phyloP scores from a whole-genome alignment of 1,140 invertebrate genomes.

The Stegodyphus mimosarum region DNA sequence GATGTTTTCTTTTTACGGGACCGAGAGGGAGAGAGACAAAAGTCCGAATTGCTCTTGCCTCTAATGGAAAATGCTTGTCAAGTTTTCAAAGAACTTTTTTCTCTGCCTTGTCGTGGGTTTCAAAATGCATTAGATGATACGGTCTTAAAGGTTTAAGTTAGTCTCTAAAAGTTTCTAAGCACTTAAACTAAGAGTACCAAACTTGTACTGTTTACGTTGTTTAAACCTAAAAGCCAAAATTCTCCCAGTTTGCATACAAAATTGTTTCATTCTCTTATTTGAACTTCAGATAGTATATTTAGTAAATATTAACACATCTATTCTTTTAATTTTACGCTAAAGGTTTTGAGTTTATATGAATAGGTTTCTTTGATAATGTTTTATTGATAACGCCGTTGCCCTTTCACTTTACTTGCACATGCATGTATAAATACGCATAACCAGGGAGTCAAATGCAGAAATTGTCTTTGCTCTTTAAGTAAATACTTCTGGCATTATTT shows the following conservation, averaged over 20 bases:
- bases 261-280: neutral
- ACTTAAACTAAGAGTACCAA: neutral
- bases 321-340: too few relatives aligned
- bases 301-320: too few relatives aligned
- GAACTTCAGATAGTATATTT: neutral
- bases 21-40: neutral
- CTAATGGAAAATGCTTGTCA: constrained; percentile 55
- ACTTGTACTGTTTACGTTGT: neutral
- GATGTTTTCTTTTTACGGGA: constrained; percentile 25
- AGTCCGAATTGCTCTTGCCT: neutral
- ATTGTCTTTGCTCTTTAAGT: too few relatives aligned
- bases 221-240: neutral
- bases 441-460: too few relatives aligned
- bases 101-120: neutral
- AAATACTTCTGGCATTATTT: too few relatives aligned
- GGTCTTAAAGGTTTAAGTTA: neutral
- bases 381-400: too few relatives aligned
- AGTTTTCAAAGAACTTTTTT: constrained; percentile 38
- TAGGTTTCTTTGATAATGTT: too few relatives aligned
- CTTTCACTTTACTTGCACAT: too few relatives aligned
- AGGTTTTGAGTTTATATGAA: too few relatives aligned
- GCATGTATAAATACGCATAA: too few relatives aligned
- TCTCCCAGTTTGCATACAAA: neutral
- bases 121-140: constrained; percentile 30
- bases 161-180: neutral